Percentiles rank a stretch among this genome's conserved stretches.
Evolutionary conservation across 2,797 vertebrate genomes (phyloP).

Genomic region (Thaleichthys pacificus): DNA sequence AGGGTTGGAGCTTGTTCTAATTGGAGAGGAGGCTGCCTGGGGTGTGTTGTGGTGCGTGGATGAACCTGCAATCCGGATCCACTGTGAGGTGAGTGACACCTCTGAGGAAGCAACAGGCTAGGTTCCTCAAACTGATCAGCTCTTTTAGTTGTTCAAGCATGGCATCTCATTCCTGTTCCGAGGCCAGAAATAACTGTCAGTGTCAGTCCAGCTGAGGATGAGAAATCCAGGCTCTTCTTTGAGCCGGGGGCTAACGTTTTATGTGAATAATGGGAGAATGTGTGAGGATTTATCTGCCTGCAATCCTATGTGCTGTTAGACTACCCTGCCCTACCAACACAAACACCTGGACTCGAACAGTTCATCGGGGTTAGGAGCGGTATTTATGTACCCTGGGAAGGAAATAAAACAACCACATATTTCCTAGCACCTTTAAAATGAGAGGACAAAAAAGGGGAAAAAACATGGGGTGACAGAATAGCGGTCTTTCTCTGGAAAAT

Average conservation of each 20-base stretch:
- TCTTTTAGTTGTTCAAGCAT: conserved; percentile 69
- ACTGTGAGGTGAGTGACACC: conserved; percentile 63
- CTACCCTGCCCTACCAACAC: conserved; percentile 57
- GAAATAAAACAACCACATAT: conserved; percentile 39
- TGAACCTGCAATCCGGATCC: conserved; percentile 57
- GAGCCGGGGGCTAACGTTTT: conserved; percentile 51
- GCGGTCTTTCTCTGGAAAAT: conserved; percentile 28
- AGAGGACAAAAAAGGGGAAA: conserved; percentile 34
- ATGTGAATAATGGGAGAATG: conserved; percentile 58
- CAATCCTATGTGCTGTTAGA: conserved; percentile 63
- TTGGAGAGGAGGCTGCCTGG: conserved; percentile 55
- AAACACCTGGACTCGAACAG: conserved; percentile 61
- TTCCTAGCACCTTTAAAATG: conserved; percentile 47
- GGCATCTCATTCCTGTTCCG: conserved; percentile 45
- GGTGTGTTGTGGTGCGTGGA: conserved; percentile 67
- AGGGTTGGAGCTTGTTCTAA: conserved; percentile 47
- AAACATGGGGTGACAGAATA: conserved; percentile 21
- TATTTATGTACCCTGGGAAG: conserved; percentile 57
- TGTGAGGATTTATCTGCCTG: conserved; percentile 61
- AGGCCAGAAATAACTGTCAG: conserved; percentile 61
- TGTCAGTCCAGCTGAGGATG: conserved; percentile 40
- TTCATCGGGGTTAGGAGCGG: conserved; percentile 60
- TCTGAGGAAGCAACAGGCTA: conserved; percentile 49
- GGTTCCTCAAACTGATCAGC: conserved; percentile 62
- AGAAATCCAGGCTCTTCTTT: conserved; percentile 44